Percentiles rank a stretch among this genome's conserved stretches.
Conservation (phyloP, 2,113 vertebrate genomes). For the Holacanthus passer region DNA sequence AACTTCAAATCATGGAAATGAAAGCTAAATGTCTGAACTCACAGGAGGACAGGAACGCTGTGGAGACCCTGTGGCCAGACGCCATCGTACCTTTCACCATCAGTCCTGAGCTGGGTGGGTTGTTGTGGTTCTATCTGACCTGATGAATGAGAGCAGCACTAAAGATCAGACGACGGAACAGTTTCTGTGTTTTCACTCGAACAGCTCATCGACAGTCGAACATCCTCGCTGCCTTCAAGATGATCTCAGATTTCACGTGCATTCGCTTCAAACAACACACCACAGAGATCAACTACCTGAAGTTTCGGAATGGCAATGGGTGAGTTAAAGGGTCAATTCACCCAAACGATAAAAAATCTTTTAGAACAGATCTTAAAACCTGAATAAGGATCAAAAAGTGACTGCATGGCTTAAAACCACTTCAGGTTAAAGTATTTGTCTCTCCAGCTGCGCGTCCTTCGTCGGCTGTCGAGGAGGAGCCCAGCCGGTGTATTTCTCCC, state of each 20-base stretch:
- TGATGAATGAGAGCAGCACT: too few relatives aligned
- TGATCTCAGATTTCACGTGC: slow-evolving; percentile 51
- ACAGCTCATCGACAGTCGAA: slow-evolving; percentile 15
- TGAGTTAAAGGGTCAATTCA: slow-evolving; percentile 24
- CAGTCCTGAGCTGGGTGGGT: slow-evolving; percentile 33
- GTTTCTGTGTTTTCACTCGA: not conserved
- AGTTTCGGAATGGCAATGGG: slow-evolving; percentile 23
- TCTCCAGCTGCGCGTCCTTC: slow-evolving; percentile 57
- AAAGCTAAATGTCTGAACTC: not conserved
- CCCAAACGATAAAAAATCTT: not conserved
- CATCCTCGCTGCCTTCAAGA: slow-evolving; percentile 42
- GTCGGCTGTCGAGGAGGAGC: slow-evolving; percentile 57
- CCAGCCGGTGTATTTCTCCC: slow-evolving; percentile 28
- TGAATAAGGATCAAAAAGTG: too few relatives aligned
- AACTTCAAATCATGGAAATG: not conserved
- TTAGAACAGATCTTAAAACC: too few relatives aligned
- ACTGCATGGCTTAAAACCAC: too few relatives aligned
- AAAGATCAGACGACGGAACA: not conserved
- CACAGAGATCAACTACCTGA: slow-evolving; percentile 34
- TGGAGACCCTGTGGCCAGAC: not conserved
- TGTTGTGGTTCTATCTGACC: not conserved
- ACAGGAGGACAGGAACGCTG: slow-evolving; percentile 65
- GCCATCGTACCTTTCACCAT: slow-evolving; percentile 34
- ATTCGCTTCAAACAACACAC: slow-evolving; percentile 50
- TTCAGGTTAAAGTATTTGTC: not conserved